A percentile compares a stretch with the other conserved stretches of the same genome.
phyloP scores from a whole-genome alignment of 2,113 vertebrate genomes.

The Sebastes fasciatus region DNA sequence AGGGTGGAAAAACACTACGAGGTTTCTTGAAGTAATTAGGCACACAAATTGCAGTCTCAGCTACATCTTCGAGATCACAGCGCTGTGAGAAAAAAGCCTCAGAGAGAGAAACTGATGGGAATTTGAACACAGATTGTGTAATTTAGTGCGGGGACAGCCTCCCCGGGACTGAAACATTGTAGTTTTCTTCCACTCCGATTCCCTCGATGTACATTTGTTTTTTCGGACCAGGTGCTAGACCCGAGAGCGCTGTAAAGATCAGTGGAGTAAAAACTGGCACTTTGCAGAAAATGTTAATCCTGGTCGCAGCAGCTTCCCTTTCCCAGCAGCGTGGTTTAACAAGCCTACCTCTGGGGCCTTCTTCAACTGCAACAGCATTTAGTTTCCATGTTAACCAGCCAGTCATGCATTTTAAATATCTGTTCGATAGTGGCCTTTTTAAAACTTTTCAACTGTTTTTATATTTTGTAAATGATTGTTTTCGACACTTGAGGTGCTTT shows the following conservation, averaged over 20 bases:
- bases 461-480: constrained; percentile 43
- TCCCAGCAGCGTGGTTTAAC: constrained; percentile 41
- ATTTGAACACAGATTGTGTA: constrained; percentile 38
- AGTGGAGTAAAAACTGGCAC: constrained; percentile 44
- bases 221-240: constrained; percentile 15
- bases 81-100: constrained; percentile 22
- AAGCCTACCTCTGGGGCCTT: constrained; percentile 38
- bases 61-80: constrained; percentile 49
- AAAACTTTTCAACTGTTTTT: constrained; percentile 36
- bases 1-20: constrained; percentile 46
- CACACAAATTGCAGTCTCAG: constrained; percentile 43
- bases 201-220: constrained; percentile 23
- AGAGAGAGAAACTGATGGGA: constrained; percentile 50
- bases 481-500: constrained; percentile 25
- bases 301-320: constrained; percentile 35
- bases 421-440: constrained; percentile 47
- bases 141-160: constrained; percentile 47
- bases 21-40: constrained; percentile 62
- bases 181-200: constrained; percentile 48
- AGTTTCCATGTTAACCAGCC: constrained; percentile 30
- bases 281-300: constrained; percentile 50
- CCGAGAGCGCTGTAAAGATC: constrained; percentile 32
- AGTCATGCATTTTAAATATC: constrained; percentile 36
- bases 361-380: constrained; percentile 34
- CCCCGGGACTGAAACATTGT: constrained; percentile 32